phyloP scores from a whole-genome alignment of 2,113 vertebrate genomes.

The Pachycephala philippinensis region DNA sequence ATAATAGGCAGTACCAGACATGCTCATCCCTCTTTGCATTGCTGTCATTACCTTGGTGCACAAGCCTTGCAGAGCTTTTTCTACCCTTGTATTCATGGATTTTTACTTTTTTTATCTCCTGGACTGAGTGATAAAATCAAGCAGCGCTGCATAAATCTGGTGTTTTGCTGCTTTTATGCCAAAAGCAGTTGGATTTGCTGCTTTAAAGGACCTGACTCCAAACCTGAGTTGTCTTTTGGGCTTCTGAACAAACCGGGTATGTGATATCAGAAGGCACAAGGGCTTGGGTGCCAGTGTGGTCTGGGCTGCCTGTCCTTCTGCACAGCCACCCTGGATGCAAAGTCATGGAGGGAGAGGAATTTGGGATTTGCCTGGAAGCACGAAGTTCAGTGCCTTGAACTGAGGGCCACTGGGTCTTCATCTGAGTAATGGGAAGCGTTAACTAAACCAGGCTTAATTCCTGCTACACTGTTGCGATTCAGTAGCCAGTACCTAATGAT shows the following conservation, averaged over 20 bases:
- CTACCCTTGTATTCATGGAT: not conserved
- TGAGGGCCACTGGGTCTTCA: not conserved
- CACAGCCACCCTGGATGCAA: not conserved
- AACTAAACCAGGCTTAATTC: not conserved
- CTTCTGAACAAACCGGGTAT: accelerated
- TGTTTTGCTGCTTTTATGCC: not conserved
- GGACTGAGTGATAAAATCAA: not conserved
- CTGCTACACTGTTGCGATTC: not conserved
- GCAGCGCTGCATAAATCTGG: not conserved
- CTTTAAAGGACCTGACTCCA: not conserved
- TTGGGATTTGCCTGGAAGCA: not conserved
- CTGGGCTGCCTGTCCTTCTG: not conserved
- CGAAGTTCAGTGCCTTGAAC: not conserved
- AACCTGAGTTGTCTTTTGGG: not conserved
- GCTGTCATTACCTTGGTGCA: not conserved
- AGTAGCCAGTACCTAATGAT: not conserved
- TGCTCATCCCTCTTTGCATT: not conserved
- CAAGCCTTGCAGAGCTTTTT: not conserved
- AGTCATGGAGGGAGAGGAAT: not conserved
- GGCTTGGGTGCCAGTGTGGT: accelerated
- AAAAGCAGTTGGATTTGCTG: not conserved
- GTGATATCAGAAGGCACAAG: accelerated
- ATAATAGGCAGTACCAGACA: not conserved
- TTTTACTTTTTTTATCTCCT: not conserved
- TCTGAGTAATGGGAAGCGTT: not conserved